A percentile compares a stretch with the other conserved stretches of the same genome.
These are phyloP conservation scores for Pteromalus puparum DNA, from an alignment of 1,140 invertebrate species.

Conservation along the genomic window DNA sequence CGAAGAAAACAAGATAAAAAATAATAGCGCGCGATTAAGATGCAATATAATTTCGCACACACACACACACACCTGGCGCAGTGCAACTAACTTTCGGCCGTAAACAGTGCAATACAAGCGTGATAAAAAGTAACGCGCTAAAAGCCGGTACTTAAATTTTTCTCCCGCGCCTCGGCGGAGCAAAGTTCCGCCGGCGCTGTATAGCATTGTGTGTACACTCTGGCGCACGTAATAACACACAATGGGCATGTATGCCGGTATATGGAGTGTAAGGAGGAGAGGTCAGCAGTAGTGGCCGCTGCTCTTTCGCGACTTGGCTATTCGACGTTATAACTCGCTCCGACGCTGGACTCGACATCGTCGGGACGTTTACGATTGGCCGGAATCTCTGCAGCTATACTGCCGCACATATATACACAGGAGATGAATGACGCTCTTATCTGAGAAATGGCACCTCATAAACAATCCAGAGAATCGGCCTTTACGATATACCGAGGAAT, in stretches of 20 bases:
- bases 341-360: not conserved
- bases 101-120: not conserved
- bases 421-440: conserved; percentile 24
- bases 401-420: not conserved
- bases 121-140: not conserved
- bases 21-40: not conserved
- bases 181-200: no score
- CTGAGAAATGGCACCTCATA: conserved; percentile 30
- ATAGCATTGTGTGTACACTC: no score
- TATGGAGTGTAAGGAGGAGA: not conserved
- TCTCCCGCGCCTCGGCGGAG: not conserved
- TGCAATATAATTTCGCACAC: not conserved
- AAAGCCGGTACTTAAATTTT: not conserved
- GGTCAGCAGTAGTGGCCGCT: not conserved
- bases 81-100: not conserved
- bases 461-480: conserved; percentile 9
- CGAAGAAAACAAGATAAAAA: not conserved
- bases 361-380: conserved; percentile 26
- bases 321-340: not conserved
- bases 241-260: not conserved
- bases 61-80: no score
- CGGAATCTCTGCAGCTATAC: not conserved
- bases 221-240: no score
- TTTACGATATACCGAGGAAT: not conserved
- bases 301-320: not conserved